Base-by-base conservation (phyloP, 2,113 vertebrate species). In the Forbesichthys papilliferus region DNA sequence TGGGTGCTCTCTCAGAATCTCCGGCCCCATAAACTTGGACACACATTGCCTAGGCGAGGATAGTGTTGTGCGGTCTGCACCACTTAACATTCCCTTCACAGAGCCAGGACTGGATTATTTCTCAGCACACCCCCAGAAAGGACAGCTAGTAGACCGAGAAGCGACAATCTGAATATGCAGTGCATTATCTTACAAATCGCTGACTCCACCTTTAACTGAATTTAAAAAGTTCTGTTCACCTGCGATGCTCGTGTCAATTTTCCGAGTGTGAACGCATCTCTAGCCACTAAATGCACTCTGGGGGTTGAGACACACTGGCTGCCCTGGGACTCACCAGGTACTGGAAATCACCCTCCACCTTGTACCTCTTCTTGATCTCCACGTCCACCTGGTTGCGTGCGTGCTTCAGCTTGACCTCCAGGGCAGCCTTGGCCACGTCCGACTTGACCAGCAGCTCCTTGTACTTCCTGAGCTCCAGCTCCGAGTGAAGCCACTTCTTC, bases 351-450 rank as follows among this genome's bases (percentile, higher is more conserved):
- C 89, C 85, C 34, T 96, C 95, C 0, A 88, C 79, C 59, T 91
- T 93, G 87, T 88, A 88, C 18, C 94, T 91, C 49, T 94, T 94
- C 82, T 92, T 94, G 90, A 96, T 94, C 86, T 96, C 95, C 74
- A 96, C 88, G 0, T 95, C 93, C 81, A 96, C 90, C 80, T 96
- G 95, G 83, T 95, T 94, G 1, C 94, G 91, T 7, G 94, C 92
- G 0, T 96, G 95, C 56, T 95, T 95, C 57, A 96, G 91, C 74
- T 94, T 92, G 67, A 95, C 93, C 49, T 95, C 93, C 81, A 95
- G 90, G 0, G 92, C 92, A 0, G 93, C 91, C 65, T 92, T 90
- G 51, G 93, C 84, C 7, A 93, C 89, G 11, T 95, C 93, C 0
- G 89, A 92, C 3, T 91, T 92, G 12, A 93, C 87, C 83, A 95